phyloP scores from a whole-genome alignment of 2,797 vertebrate genomes.

The Phrynocephalus guinanensis region DNA sequence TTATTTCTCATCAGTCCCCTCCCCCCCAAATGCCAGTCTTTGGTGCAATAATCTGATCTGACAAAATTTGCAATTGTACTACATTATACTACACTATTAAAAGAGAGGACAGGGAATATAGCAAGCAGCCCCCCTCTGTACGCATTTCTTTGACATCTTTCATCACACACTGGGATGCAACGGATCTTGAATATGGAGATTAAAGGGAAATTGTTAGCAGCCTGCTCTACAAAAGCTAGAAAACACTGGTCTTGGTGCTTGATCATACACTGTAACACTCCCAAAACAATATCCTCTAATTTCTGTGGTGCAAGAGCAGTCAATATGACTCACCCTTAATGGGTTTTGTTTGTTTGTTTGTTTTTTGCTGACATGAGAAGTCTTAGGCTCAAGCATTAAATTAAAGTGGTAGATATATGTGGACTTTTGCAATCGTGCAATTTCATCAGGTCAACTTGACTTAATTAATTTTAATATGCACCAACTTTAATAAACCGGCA shows the following conservation, averaged over 20 bases:
- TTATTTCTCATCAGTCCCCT: no score
- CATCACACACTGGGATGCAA: not conserved
- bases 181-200: not conserved
- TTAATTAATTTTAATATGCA: constrained; percentile 33
- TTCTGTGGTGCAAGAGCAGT: not conserved
- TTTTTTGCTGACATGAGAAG: not conserved
- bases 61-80: no score
- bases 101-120: no score
- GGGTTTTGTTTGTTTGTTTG: no score
- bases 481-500: constrained; percentile 21
- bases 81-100: no score
- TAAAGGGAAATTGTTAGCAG: not conserved
- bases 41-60: no score
- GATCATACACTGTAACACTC: no score
- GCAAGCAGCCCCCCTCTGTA: not conserved
- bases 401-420: constrained; percentile 21
- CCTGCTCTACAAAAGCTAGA: not conserved
- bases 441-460: constrained; percentile 10
- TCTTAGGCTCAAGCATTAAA: constrained; percentile 8
- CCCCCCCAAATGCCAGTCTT: no score
- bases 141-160: not conserved
- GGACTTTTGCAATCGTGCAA: not conserved
- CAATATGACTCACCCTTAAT: not conserved
- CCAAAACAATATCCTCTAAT: not conserved
- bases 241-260: no score